phyloP scores from a whole-genome alignment of 2,888 invertebrate genomes.

The Rhingia campestris region DNA sequence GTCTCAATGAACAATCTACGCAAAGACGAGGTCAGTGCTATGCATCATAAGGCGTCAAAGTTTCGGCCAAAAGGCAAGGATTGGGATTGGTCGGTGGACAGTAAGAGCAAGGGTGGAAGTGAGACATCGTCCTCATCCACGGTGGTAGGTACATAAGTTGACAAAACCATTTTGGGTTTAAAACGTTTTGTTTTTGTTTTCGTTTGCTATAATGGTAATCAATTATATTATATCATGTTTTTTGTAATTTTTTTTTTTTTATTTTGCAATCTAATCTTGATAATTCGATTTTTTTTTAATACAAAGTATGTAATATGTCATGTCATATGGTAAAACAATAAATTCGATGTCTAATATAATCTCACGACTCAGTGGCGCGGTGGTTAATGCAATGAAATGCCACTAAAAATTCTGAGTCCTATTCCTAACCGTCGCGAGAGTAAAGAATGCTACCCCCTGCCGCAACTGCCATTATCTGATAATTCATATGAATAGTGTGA shows the following conservation, averaged over 20 bases:
- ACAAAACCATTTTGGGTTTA: conserved; percentile 30
- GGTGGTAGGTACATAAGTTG: conserved; percentile 62
- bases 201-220: conserved; percentile 18
- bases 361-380: too few relatives aligned
- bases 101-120: conserved; percentile 77
- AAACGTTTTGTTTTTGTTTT: conserved; percentile 20
- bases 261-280: conserved; percentile 10
- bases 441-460: too few relatives aligned
- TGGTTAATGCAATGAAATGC: too few relatives aligned
- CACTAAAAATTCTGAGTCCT: too few relatives aligned
- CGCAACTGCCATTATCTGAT: too few relatives aligned
- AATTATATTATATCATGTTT: not conserved
- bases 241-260: conserved; percentile 2
- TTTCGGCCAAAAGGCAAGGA: conserved; percentile 89
- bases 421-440: too few relatives aligned
- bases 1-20: conserved; percentile 37
- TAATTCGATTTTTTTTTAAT: too few relatives aligned
- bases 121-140: conserved; percentile 60
- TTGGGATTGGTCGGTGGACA: conserved; percentile 86
- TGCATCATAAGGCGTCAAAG: conserved; percentile 85
- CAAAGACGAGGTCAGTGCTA: conserved; percentile 69
- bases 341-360: too few relatives aligned
- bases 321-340: too few relatives aligned
- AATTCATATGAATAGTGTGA: too few relatives aligned
- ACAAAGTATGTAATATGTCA: too few relatives aligned